Conservation (phyloP, 2,888 invertebrate genomes). For the Lobophora halterata region DNA sequence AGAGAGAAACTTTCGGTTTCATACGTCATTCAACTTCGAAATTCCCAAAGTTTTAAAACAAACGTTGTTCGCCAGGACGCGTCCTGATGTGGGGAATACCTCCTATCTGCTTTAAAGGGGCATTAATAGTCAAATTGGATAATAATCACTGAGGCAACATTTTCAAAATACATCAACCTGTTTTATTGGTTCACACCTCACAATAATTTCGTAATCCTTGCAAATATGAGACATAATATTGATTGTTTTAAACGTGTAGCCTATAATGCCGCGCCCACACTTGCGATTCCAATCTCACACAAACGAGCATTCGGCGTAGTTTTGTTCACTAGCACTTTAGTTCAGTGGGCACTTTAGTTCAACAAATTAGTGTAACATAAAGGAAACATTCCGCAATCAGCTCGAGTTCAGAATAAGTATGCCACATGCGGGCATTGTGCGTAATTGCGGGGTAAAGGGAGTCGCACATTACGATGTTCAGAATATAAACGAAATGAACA, state of each 20-base stretch:
- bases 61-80: too few species aligned
- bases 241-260: conserved; percentile 7
- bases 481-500: too few species aligned
- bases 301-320: too few species aligned
- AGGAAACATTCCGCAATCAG: conserved; percentile 22
- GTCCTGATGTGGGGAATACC: too few species aligned
- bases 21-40: too few species aligned
- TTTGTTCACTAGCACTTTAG: neutral
- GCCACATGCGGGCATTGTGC: conserved; percentile 25
- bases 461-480: conserved; percentile 7
- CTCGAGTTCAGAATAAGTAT: conserved; percentile 11
- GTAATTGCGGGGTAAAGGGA: conserved; percentile 14
- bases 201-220: conserved; percentile 1
- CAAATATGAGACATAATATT: too few species aligned
- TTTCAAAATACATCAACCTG: too few species aligned
- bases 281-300: neutral
- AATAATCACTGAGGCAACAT: too few species aligned
- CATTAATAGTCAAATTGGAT: too few species aligned
- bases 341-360: conserved; percentile 12
- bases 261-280: conserved; percentile 17
- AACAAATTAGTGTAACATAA: conserved; percentile 26
- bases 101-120: too few species aligned
- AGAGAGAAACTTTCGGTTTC: too few species aligned
- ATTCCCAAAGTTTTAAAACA: too few species aligned
- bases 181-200: conserved; percentile 2